These are phyloP conservation scores for Cryptotis parvus DNA, from an alignment of 2,113 vertebrate genomes.

Conservation along the genomic window DNA sequence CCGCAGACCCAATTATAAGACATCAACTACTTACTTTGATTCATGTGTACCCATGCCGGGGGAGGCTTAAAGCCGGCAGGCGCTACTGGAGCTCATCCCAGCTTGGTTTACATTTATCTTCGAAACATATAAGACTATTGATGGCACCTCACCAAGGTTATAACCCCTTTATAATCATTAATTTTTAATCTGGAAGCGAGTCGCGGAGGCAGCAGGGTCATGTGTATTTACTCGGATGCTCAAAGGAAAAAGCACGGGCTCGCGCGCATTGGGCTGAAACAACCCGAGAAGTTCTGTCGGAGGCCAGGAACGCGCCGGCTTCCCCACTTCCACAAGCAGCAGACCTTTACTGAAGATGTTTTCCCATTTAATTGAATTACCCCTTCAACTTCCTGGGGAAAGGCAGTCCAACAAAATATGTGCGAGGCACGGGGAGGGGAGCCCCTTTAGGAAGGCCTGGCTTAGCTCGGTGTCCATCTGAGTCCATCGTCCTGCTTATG, in stretches of 20 bases:
- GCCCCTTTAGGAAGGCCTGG: neutral
- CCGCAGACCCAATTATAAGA: slow-evolving; percentile 97
- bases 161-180: slow-evolving; percentile 88
- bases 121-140: slow-evolving; percentile 87
- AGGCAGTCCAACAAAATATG: slow-evolving; percentile 52
- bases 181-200: slow-evolving; percentile 90
- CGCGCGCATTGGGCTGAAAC: slow-evolving; percentile 69
- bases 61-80: slow-evolving; percentile 90
- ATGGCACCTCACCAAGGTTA: slow-evolving; percentile 89
- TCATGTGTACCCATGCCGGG: slow-evolving; percentile 92
- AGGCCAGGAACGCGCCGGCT: slow-evolving; percentile 61
- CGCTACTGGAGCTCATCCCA: slow-evolving; percentile 87
- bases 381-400: slow-evolving; percentile 66
- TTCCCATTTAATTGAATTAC: slow-evolving; percentile 70
- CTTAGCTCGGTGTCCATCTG: neutral
- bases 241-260: slow-evolving; percentile 75
- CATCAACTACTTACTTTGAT: slow-evolving; percentile 97
- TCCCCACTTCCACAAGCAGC: slow-evolving; percentile 66
- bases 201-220: slow-evolving; percentile 82
- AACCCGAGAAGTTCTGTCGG: slow-evolving; percentile 67
- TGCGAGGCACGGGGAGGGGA: neutral
- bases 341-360: slow-evolving; percentile 66
- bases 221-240: slow-evolving; percentile 83
- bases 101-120: slow-evolving; percentile 91
- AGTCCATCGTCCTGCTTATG: neutral